phyloP scores from a whole-genome alignment of 2,113 vertebrate genomes.

The Anser brachyrhynchus region DNA sequence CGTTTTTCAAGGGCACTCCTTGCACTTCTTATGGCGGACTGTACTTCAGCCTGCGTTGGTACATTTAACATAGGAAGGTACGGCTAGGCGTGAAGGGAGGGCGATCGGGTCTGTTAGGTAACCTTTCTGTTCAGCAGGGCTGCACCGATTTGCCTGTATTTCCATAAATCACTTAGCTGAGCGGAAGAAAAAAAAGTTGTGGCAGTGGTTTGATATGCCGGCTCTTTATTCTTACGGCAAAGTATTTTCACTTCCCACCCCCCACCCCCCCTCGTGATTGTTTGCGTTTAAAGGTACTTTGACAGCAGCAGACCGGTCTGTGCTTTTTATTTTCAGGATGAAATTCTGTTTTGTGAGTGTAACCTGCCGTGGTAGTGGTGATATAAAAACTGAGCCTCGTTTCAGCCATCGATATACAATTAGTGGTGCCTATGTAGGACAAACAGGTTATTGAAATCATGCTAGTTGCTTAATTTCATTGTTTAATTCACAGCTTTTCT shows the following conservation, averaged over 20 bases:
- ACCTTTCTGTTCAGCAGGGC: not conserved
- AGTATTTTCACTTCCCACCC: not conserved
- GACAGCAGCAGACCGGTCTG: not conserved
- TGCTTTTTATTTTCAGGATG: not conserved
- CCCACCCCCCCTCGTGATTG: not conserved
- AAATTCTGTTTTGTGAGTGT: conserved; percentile 28
- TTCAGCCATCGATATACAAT: not conserved
- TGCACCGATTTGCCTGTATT: not conserved
- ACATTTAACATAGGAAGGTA: not conserved
- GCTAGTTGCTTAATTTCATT: not conserved
- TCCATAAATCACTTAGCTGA: not conserved
- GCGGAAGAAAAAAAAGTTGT: not conserved
- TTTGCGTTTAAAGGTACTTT: conserved; percentile 18
- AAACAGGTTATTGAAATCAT: not conserved
- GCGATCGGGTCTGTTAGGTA: not conserved
- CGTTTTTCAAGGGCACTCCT: conserved; percentile 55
- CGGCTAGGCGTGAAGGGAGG: not conserved
- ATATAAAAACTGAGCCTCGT: not conserved
- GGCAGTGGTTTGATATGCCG: not conserved
- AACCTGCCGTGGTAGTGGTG: not conserved
- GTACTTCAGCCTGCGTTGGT: not conserved
- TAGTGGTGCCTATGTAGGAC: not conserved
- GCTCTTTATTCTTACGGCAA: not conserved
- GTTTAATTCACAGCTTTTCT: conserved; percentile 1
- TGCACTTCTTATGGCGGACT: conserved; percentile 34